Base-by-base conservation (phyloP, 2,113 vertebrate genomes). In the Aegotheles bennettii region DNA sequence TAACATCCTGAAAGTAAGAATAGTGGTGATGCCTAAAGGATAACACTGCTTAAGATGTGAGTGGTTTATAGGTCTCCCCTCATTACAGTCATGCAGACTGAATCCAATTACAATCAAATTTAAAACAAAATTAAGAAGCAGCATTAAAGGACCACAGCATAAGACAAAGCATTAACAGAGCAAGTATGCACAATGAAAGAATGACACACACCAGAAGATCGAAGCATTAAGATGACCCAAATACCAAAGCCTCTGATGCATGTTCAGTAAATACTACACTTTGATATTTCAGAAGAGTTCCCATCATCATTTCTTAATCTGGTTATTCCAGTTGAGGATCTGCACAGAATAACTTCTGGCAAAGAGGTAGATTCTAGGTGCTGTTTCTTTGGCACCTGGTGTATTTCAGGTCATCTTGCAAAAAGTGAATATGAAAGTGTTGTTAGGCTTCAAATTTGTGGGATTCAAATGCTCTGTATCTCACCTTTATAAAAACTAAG, bases 191-290 rank as follows among this genome's bases (percentile, higher is more conserved):
- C 29, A 73, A 9, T 25, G 43, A 64, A 59, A 92, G 73, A 89
- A 56, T 93, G 87, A 89, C 80, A 65, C 65, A 57, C 60, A 53
- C 47, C 65, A 79, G 76, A 77, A 80, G 77, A 79, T 0, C 4
- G 28, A 76, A 83, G 70, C 79, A 57, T 35, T 81, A 43, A 68
- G 56, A 68, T 93, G 93, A 95, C 95, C 95, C 79, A 94, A 63
- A 96, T 97, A 96, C 96, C 96, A 95, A 81, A 91, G 68, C 18
- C 35, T 90, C 64, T 97, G 89, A 94, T 79, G 65, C 36, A 77
- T 24, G n/a, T 68, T 87, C 74, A 77, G 50, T 93, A 74, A 91
- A 69, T 78, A 76, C 19, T 38, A 16, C 57, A 29, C 82, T 64
- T 53, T 8, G 15, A 33, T 81, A 54, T 78, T 87, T 91, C 74